Evolutionary conservation across 2,113 vertebrate genomes (phyloP), one percentile per base, ranked within the genome.

Genomic region (Entelurus aequoreus): DNA sequence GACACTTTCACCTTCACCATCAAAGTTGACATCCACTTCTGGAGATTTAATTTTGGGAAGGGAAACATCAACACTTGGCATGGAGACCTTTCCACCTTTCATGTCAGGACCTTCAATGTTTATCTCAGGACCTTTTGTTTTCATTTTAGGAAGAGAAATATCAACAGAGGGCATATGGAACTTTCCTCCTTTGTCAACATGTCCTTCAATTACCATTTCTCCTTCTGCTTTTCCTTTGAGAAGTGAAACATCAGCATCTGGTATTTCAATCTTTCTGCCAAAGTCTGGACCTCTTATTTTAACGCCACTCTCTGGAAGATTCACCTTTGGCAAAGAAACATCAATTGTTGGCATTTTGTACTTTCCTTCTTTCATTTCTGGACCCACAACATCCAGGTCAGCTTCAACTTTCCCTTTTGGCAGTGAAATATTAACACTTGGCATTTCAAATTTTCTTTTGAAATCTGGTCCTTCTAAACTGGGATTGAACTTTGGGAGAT

Each of bases 101-200:
- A 35, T 12, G 50, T 37, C 54, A 15, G 44, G 19, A 8, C 58
- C 66, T 38, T 70, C 56, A 46, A 74, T 4, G 19, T 81, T 61
- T 54, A 66, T 21, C 28, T 62, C 65, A 53, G 65, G 61, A 19
- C 73, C 78, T 35, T 76, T 72, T 0, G 65, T 38, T 67, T 77
- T 88, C 2, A 77, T 60, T 54, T 80, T 78, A 10, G 84, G 80
- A 14, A 84, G 69, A 0, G 81, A 70, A 14, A 81, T 19, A 53
- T 80, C 67, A 60, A 86, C 1, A 6, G 69, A 62, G 1, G 82
- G 82, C 19, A 80, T 60, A 0, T 74, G 53, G 6, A 81, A 68
- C 15, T 85, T 86, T 4, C 72, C 69, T 13, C 81, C 72, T 53
- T 77, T 86, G 16, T 71, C 73, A 0, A 40, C 66, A 10, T 69